These are phyloP conservation scores for Sebastes aleutianus DNA, from an alignment of 2,797 vertebrate species.

Conservation along the genomic window DNA sequence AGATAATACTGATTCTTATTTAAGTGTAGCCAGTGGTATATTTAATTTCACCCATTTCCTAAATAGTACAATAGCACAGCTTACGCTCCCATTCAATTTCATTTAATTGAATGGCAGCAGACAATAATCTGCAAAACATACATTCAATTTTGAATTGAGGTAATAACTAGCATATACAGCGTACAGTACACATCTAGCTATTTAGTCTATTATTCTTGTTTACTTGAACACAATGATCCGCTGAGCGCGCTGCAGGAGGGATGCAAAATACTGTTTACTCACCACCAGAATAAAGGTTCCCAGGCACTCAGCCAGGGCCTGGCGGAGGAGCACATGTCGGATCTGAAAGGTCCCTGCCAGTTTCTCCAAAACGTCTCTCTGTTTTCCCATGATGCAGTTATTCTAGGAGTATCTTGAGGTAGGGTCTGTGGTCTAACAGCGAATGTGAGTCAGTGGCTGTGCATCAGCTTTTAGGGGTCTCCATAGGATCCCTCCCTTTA, in stretches of 20 bases:
- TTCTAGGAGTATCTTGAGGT: conserved; percentile 5
- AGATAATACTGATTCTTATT: not conserved
- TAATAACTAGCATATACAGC: not conserved
- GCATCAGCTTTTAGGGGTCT: conserved; percentile 46
- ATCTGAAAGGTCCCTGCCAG: conserved; percentile 80
- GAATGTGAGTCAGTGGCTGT: conserved; percentile 5
- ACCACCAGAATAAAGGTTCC: conserved; percentile 89
- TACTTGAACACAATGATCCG: not conserved
- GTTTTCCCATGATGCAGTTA: conserved; percentile 80
- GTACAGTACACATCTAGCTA: not conserved
- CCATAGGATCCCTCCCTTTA: conserved; percentile 21
- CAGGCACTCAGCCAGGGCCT: conserved; percentile 87
- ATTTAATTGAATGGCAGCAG: not conserved
- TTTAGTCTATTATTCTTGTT: not conserved
- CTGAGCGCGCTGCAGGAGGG: not conserved
- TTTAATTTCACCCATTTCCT: not conserved
- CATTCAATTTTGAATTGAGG: not conserved
- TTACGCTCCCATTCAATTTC: not conserved
- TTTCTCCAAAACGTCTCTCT: conserved; percentile 82
- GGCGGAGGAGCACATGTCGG: conserved; percentile 81
- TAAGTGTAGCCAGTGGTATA: not conserved
- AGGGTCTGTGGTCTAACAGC: not conserved
- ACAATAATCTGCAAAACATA: not conserved
- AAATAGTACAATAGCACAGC: not conserved
- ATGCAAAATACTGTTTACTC: conserved; percentile 63